Conservation (phyloP, 2,113 vertebrate genomes). For the Ivindomyrus marchei region DNA sequence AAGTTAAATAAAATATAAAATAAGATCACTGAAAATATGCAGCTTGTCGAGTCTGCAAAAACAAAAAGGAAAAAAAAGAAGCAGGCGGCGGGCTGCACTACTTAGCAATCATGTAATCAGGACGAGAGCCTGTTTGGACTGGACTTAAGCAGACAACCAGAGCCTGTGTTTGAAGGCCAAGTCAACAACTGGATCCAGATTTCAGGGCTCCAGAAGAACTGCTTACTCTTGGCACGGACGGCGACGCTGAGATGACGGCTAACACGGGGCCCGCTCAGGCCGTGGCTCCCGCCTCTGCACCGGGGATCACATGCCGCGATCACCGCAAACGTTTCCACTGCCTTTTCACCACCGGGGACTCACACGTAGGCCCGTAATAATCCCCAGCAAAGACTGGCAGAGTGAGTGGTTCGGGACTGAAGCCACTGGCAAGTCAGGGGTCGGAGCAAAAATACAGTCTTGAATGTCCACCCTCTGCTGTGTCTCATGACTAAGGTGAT, state of each 20-base stretch:
- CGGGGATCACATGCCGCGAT: neutral
- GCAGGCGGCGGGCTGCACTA: neutral
- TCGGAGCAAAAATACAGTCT: neutral
- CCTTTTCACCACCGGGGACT: neutral
- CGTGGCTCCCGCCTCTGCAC: neutral
- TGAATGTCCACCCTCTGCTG: neutral
- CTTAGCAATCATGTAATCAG: constrained; percentile 9
- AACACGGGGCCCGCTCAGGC: neutral
- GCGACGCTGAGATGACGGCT: neutral
- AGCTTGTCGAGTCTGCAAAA: neutral
- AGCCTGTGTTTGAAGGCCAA: constrained; percentile 10
- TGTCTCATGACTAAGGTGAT: neutral
- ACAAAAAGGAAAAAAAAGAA: neutral
- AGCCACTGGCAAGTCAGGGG: neutral
- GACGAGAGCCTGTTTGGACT: neutral
- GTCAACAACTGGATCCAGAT: constrained; percentile 10
- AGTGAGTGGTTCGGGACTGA: neutral
- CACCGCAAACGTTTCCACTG: neutral
- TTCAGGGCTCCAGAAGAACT: constrained; percentile 6
- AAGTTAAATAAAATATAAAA: neutral
- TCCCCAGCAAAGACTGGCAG: neutral
- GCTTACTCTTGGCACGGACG: constrained; percentile 1
- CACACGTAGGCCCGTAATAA: neutral
- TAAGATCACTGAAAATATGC: constrained; percentile 3
- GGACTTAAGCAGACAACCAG: neutral